Conservation (phyloP, 2,888 invertebrate genomes). For the Diabrotica balteata region DNA sequence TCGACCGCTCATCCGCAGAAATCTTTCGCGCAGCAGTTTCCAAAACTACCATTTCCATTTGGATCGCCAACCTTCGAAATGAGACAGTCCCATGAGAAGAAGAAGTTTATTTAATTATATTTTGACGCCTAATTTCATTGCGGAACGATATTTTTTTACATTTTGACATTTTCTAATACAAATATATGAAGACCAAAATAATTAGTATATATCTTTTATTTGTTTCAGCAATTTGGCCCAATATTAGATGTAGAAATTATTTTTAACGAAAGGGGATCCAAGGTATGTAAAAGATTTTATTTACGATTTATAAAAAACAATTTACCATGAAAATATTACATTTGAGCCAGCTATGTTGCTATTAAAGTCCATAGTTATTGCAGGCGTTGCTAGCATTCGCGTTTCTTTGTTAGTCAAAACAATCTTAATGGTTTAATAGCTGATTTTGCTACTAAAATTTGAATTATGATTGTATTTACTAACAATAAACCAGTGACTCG, state of each 20-base stretch:
- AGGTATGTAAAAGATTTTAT: constrained; percentile 76
- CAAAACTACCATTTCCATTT: too few relatives aligned
- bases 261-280: constrained; percentile 99
- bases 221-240: constrained; percentile 95
- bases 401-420: too few relatives aligned
- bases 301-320: constrained; percentile 26
- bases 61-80: too few relatives aligned
- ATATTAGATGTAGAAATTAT: constrained; percentile 99
- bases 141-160: neutral
- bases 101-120: too few relatives aligned
- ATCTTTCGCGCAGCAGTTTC: too few relatives aligned
- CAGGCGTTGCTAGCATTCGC: constrained; percentile 26
- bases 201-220: constrained; percentile 41
- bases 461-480: too few relatives aligned
- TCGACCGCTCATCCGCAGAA: too few relatives aligned
- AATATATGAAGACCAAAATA: neutral
- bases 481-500: too few relatives aligned
- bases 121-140: too few relatives aligned
- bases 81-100: too few relatives aligned
- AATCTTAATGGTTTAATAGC: too few relatives aligned
- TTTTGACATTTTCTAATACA: neutral
- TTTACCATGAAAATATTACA: constrained; percentile 38
- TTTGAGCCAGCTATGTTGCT: constrained; percentile 57
- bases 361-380: constrained; percentile 49
- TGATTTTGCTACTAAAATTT: too few relatives aligned